These are phyloP conservation scores for Caenorhabditis sinica DNA, from an alignment of 2,888 invertebrate genomes.

Conservation along the genomic window DNA sequence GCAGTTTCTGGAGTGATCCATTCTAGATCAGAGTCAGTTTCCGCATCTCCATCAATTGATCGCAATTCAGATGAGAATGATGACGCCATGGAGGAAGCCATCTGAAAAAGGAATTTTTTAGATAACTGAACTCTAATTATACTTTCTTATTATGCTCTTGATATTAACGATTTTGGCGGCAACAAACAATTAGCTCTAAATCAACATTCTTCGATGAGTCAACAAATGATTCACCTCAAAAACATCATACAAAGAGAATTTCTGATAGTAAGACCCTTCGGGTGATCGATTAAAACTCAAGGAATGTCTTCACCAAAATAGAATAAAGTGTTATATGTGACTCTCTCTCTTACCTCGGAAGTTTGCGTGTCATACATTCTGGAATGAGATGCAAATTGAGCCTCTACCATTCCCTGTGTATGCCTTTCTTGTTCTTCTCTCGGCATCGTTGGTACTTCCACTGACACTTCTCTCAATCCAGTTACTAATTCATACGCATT, in stretches of 20 bases:
- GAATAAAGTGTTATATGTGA: no score
- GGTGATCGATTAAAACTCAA: neutral
- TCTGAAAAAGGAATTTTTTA: slow-evolving; percentile 48
- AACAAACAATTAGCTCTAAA: neutral
- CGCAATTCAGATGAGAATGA: slow-evolving; percentile 82
- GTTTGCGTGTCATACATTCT: slow-evolving; percentile 65
- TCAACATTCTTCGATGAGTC: neutral
- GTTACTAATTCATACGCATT: slow-evolving; percentile 70
- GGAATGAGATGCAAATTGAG: slow-evolving; percentile 54
- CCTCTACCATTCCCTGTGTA: slow-evolving; percentile 61
- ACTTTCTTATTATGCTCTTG: neutral
- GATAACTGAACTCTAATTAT: neutral
- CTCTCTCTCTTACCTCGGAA: slow-evolving; percentile 57
- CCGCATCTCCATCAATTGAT: slow-evolving; percentile 80
- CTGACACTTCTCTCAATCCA: slow-evolving; percentile 34
- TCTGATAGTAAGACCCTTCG: no score
- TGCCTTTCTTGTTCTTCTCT: slow-evolving; percentile 63
- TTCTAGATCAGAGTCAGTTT: slow-evolving; percentile 82
- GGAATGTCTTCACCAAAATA: no score
- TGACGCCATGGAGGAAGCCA: slow-evolving; percentile 81
- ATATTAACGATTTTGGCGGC: no score
- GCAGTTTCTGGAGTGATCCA: slow-evolving; percentile 79
- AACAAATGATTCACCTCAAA: neutral
- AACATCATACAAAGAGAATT: no score
- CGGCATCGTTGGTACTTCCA: slow-evolving; percentile 56